phyloP scores from a whole-genome alignment of 2,113 vertebrate genomes.

The Pituophis catenifer region DNA sequence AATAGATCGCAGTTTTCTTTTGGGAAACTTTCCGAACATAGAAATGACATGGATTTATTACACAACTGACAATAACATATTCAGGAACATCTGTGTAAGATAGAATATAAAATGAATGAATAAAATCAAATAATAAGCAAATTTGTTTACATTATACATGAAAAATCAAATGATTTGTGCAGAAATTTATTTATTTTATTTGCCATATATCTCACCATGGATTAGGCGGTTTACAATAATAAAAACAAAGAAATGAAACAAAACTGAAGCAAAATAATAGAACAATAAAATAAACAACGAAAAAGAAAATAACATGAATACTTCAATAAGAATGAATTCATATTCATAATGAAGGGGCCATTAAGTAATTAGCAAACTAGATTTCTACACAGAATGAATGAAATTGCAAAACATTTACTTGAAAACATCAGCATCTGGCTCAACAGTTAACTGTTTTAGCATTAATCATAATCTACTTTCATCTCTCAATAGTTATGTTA shows the following conservation, averaged over 20 bases:
- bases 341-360: not conserved
- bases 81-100: slow-evolving; percentile 61
- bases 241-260: not conserved
- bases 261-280: not conserved
- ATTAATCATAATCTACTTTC: not conserved
- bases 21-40: slow-evolving; percentile 79
- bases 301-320: not conserved
- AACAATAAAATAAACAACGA: not conserved
- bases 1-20: slow-evolving; percentile 59
- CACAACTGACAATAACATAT: slow-evolving; percentile 80
- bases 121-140: not conserved
- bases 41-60: slow-evolving; percentile 87
- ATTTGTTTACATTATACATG: not conserved
- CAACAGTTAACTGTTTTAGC: not conserved
- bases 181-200: not conserved
- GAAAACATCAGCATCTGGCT: not conserved
- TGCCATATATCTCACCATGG: not conserved
- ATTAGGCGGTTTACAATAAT: not conserved
- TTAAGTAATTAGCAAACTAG: not conserved
- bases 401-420: not conserved
- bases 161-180: not conserved
- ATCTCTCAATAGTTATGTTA: not conserved
- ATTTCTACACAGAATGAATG: not conserved
- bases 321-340: not conserved
- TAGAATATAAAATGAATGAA: slow-evolving; percentile 1